phyloP scores from a whole-genome alignment of 2,113 vertebrate species.

The Sorex araneus region DNA sequence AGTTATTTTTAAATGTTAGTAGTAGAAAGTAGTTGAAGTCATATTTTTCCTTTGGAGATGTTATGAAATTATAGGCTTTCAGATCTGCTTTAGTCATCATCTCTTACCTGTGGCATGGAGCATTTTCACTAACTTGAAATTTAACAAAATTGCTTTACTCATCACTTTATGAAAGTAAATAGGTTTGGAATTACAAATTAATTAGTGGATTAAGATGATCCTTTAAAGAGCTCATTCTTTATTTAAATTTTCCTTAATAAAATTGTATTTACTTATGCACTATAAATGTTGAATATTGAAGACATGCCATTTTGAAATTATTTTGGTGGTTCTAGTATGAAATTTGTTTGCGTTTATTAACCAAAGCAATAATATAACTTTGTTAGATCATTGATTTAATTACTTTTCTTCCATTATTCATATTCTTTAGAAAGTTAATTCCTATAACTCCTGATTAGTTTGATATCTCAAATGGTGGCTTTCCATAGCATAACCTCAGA shows the following conservation, averaged over 20 bases:
- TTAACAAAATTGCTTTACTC: conserved; percentile 17
- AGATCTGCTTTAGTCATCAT: no score
- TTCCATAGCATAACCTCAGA: background rate
- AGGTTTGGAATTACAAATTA: conserved; percentile 56
- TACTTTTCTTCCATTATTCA: conserved; percentile 53
- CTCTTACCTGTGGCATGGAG: background rate
- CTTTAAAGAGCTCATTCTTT: conserved; percentile 42
- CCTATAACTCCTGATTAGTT: conserved; percentile 29
- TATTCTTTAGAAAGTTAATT: conserved; percentile 61
- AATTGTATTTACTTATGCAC: background rate
- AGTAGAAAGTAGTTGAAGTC: background rate
- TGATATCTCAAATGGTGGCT: conserved; percentile 23
- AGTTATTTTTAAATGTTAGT: conserved; percentile 31
- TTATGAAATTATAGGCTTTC: background rate
- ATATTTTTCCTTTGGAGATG: conserved; percentile 42
- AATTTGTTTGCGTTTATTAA: background rate
- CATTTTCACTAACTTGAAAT: conserved; percentile 15
- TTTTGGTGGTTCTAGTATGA: conserved; percentile 32
- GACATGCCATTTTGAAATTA: conserved; percentile 17
- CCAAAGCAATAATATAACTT: background rate
- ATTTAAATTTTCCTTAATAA: background rate
- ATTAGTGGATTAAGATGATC: conserved; percentile 40
- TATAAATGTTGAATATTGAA: conserved; percentile 50
- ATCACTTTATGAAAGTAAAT: conserved; percentile 49
- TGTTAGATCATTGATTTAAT: conserved; percentile 50